Evolutionary conservation across 2,888 invertebrate species (phyloP).

Genomic region (Patella depressa): DNA sequence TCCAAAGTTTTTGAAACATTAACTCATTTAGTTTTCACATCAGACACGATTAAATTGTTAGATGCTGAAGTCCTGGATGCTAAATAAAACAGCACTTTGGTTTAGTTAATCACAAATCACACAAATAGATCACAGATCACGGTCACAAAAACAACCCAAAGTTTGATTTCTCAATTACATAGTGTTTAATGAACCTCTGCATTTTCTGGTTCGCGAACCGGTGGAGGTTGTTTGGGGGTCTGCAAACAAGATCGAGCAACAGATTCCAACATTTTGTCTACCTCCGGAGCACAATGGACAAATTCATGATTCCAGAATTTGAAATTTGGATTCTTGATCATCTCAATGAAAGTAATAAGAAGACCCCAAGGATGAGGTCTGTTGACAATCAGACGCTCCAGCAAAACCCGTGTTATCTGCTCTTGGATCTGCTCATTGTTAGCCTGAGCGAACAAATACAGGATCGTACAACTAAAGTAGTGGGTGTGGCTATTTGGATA

Average conservation of each 20-base stretch:
- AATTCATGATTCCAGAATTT: constrained; percentile 99
- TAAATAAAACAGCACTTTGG: too few species aligned
- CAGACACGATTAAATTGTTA: too few species aligned
- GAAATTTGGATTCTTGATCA: constrained; percentile 98
- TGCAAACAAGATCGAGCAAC: constrained; percentile 94
- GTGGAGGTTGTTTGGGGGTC: constrained; percentile 65
- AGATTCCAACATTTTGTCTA: constrained; percentile 98
- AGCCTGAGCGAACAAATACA: constrained; percentile 97
- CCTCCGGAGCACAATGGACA: constrained; percentile 99
- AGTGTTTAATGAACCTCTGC: constrained; percentile 40
- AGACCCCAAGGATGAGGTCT: constrained; percentile 99
- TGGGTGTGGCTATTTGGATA: constrained; percentile 99
- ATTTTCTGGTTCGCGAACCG: constrained; percentile 44
- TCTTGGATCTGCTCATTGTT: constrained; percentile 98
- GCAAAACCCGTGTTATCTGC: constrained; percentile 94
- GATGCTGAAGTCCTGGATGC: too few species aligned
- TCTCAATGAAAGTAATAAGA: constrained; percentile 97
- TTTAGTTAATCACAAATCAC: too few species aligned
- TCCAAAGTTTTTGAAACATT: too few species aligned
- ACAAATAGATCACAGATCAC: too few species aligned
- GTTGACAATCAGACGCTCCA: constrained; percentile 97
- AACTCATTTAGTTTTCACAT: too few species aligned
- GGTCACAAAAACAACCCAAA: too few species aligned
- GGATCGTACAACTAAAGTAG: constrained; percentile 97
- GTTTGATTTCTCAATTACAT: too few species aligned